phyloP scores from a whole-genome alignment of 2,797 vertebrate species.

The Coilia nasus region DNA sequence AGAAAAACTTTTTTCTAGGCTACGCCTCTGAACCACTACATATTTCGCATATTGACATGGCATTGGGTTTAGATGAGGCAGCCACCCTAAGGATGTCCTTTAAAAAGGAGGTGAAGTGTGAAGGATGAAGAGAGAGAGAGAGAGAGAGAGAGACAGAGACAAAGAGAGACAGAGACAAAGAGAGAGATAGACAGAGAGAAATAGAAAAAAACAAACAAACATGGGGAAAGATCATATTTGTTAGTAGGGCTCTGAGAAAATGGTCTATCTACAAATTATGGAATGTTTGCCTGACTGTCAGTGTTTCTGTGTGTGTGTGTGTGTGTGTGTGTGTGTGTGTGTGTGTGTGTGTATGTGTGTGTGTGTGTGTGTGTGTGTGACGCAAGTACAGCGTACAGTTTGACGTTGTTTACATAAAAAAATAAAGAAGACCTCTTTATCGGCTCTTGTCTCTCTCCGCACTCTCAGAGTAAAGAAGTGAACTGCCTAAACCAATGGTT shows the following conservation, averaged over 20 bases:
- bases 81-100: conserved; percentile 26
- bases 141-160: neutral
- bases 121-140: neutral
- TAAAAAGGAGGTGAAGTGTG: neutral
- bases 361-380: too few species aligned
- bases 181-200: neutral
- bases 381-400: too few species aligned
- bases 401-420: too few species aligned
- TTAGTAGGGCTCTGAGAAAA: neutral
- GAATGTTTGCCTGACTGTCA: too few species aligned
- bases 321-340: too few species aligned
- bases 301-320: too few species aligned
- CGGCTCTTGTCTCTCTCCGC: too few species aligned
- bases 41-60: conserved; percentile 15
- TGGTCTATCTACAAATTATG: too few species aligned
- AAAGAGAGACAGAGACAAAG: neutral
- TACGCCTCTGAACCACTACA: conserved; percentile 34
- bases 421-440: too few species aligned
- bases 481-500: too few species aligned
- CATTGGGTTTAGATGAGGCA: conserved; percentile 19
- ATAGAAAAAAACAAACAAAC: neutral
- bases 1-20: conserved; percentile 5
- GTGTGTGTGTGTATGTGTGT: too few species aligned
- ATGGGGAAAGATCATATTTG: neutral
- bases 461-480: too few species aligned